Conservation (phyloP, 2,888 invertebrate species). For the Drosophila buzzatii region DNA sequence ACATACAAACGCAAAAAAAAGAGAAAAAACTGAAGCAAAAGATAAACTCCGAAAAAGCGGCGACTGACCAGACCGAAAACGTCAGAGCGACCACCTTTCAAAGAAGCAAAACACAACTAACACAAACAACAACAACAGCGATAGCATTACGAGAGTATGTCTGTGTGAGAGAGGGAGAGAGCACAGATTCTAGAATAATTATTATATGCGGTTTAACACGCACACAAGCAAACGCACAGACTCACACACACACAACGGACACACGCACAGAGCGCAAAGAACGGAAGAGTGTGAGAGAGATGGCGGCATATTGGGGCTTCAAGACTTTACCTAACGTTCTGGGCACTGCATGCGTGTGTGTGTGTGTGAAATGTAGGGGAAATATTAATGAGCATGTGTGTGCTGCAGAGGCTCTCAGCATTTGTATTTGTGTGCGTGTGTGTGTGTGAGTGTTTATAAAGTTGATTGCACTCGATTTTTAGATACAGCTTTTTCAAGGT, state of each 20-base stretch:
- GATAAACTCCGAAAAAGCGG: slow-evolving; percentile 33
- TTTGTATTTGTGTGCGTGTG: slow-evolving; percentile 11
- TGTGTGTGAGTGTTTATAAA: slow-evolving; percentile 71
- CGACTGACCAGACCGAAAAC: slow-evolving; percentile 40
- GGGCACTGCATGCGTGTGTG: slow-evolving; percentile 31
- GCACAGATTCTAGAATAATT: slow-evolving; percentile 71
- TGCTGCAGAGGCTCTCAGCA: slow-evolving; percentile 47
- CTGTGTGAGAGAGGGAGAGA: neutral
- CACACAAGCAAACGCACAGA: slow-evolving; percentile 17
- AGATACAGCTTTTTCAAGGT: slow-evolving; percentile 85
- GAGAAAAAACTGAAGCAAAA: slow-evolving; percentile 17
- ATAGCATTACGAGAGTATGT: neutral
- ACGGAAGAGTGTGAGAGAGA: slow-evolving; percentile 30
- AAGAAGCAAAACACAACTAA: slow-evolving; percentile 34
- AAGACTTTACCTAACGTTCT: slow-evolving; percentile 74
- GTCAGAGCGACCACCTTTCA: slow-evolving; percentile 63
- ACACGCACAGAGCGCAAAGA: slow-evolving; percentile 31
- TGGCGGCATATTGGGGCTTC: slow-evolving; percentile 48
- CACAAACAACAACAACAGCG: slow-evolving; percentile 11
- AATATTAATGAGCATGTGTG: slow-evolving; percentile 63
- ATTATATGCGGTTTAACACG: slow-evolving; percentile 63
- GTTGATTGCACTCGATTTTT: slow-evolving; percentile 85
- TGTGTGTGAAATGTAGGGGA: slow-evolving; percentile 66
- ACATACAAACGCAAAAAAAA: slow-evolving; percentile 26
- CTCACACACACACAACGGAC: slow-evolving; percentile 9